Percentiles rank a stretch among this genome's conserved stretches.
Evolutionary conservation across 2,888 invertebrate species (phyloP).

Genomic region (Muscina levida): DNA sequence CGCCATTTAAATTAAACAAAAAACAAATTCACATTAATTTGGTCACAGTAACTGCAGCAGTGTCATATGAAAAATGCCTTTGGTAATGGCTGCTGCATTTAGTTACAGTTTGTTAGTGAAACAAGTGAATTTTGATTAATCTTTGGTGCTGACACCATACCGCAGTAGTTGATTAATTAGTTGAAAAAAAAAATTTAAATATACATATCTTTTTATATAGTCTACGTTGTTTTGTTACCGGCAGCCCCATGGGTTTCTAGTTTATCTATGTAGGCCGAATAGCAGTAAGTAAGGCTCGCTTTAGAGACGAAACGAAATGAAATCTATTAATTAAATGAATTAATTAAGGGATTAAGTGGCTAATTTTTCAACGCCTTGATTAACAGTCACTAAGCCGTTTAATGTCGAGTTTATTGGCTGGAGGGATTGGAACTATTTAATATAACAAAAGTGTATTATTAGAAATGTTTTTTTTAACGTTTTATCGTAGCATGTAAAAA

Average conservation of each 20-base stretch:
- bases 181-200: slow-evolving; percentile 2
- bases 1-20: not conserved
- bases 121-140: slow-evolving; percentile 52
- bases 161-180: not conserved
- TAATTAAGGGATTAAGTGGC: slow-evolving; percentile 58
- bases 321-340: slow-evolving; percentile 49
- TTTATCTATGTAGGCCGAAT: slow-evolving; percentile 15
- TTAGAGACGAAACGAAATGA: no score
- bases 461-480: not conserved
- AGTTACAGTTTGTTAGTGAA: slow-evolving; percentile 36
- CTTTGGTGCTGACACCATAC: slow-evolving; percentile 8
- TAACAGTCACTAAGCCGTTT: slow-evolving; percentile 13
- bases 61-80: no score
- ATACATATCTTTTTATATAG: no score
- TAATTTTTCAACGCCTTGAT: slow-evolving; percentile 56
- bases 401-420: no score
- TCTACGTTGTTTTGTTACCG: not conserved
- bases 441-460: not conserved
- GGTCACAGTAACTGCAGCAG: no score
- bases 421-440: no score
- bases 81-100: no score
- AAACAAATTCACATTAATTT: slow-evolving; percentile 26
- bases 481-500: not conserved
- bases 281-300: no score
- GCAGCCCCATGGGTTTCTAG: not conserved